Evolutionary conservation across 2,113 vertebrate species (phyloP).

Genomic region (Tamias sibiricus): DNA sequence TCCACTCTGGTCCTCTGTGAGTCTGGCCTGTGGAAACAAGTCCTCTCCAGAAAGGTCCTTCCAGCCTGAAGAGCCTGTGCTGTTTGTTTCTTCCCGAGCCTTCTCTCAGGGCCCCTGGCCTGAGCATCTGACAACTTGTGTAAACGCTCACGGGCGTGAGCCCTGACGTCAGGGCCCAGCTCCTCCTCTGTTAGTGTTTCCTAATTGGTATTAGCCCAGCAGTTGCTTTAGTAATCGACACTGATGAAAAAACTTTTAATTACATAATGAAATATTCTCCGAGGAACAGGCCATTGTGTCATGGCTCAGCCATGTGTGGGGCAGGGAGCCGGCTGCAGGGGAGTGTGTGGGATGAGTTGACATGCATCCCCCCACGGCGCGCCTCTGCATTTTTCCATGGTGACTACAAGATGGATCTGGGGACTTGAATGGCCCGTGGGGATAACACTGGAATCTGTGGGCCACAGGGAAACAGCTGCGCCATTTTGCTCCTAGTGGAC

Average conservation of each 20-base stretch:
- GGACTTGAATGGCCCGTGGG: slow-evolving; percentile 62
- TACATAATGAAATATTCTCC: slow-evolving; percentile 79
- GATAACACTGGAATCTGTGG: slow-evolving; percentile 42
- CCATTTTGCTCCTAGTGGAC: slow-evolving; percentile 64
- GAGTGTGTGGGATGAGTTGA: slow-evolving; percentile 78
- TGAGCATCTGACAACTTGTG: slow-evolving; percentile 80
- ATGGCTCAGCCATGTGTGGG: slow-evolving; percentile 79
- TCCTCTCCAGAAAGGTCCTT: not conserved
- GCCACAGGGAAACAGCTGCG: slow-evolving; percentile 67
- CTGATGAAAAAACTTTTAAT: slow-evolving; percentile 84
- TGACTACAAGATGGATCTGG: slow-evolving; percentile 69
- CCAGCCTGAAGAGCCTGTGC: slow-evolving; percentile 2
- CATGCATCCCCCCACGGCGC: slow-evolving; percentile 44
- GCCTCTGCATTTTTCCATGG: slow-evolving; percentile 75
- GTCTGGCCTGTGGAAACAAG: not conserved
- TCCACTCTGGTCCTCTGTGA: not conserved
- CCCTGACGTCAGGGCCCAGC: slow-evolving; percentile 83
- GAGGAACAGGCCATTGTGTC: slow-evolving; percentile 57
- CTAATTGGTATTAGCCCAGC: slow-evolving; percentile 80
- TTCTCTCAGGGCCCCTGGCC: slow-evolving; percentile 79
- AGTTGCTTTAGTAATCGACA: slow-evolving; percentile 79
- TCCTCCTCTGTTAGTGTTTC: slow-evolving; percentile 82
- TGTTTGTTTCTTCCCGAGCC: slow-evolving; percentile 82
- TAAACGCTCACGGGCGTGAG: slow-evolving; percentile 81
- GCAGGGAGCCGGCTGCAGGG: slow-evolving; percentile 67